Percentiles rank a stretch among this genome's conserved stretches.
Evolutionary conservation across 2,888 invertebrate genomes (phyloP).

Genomic region (Spodoptera exigua): DNA sequence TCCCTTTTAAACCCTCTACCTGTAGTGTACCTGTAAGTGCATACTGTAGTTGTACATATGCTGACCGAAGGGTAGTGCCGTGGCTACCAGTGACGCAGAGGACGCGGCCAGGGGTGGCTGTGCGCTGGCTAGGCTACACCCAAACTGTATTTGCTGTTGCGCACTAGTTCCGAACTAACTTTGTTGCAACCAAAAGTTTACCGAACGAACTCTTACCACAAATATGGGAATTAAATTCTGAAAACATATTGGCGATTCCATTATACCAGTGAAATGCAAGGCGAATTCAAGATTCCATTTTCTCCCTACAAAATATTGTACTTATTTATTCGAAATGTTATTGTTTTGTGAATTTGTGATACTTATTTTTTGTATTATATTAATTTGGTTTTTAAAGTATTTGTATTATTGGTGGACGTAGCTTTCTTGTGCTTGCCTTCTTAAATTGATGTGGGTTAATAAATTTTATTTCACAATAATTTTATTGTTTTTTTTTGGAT

Average conservation of each 20-base stretch:
- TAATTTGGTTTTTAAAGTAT: background rate
- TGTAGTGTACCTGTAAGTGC: background rate
- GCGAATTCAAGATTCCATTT: conserved; percentile 28
- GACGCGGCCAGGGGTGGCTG: conserved; percentile 13
- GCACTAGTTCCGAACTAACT: conserved; percentile 1
- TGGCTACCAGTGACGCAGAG: conserved; percentile 9
- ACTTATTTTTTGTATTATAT: conserved; percentile 1
- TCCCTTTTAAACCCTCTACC: no score
- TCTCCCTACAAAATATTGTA: conserved; percentile 32
- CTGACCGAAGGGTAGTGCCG: background rate
- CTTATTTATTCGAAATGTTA: background rate
- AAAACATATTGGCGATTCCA: background rate
- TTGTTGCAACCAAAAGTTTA: background rate
- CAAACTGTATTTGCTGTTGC: background rate
- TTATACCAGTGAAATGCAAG: conserved; percentile 24
- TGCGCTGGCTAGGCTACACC: conserved; percentile 1
- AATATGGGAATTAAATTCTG: background rate
- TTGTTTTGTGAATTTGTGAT: conserved; percentile 1
- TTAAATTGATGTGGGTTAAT: background rate
- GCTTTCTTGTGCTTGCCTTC: conserved; percentile 18
- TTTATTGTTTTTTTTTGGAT: background rate
- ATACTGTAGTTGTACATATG: background rate
- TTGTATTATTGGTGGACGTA: no score
- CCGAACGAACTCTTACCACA: background rate
- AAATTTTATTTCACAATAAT: background rate